Conservation (phyloP, 2,888 invertebrate genomes). For the Synergus itoensis region DNA sequence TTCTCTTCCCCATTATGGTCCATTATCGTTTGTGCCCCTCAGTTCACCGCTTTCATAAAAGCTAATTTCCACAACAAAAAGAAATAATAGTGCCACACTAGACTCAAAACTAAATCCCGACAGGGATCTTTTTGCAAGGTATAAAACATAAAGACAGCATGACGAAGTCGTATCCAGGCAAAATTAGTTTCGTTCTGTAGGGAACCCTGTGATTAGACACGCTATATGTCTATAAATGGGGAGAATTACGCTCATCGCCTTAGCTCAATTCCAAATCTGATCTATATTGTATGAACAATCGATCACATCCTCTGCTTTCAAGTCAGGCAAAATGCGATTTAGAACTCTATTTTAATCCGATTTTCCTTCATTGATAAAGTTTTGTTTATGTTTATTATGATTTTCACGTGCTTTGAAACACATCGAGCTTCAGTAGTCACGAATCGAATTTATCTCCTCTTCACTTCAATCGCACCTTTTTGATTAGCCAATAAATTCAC, state of each 20-base stretch:
- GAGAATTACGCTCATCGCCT: constrained; percentile 20
- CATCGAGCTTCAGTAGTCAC: no score
- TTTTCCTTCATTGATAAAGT: background rate
- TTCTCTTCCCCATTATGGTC: background rate
- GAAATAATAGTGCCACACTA: background rate
- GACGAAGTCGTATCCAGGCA: constrained; percentile 21
- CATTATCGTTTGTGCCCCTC: background rate
- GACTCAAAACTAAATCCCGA: constrained; percentile 23
- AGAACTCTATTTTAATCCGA: background rate
- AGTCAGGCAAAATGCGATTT: background rate
- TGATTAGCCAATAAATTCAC: no score
- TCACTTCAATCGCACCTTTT: no score
- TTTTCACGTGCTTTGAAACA: no score
- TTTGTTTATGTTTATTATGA: background rate
- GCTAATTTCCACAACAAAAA: background rate
- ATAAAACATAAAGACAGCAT: constrained; percentile 1
- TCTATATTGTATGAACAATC: constrained; percentile 48
- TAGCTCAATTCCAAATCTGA: constrained; percentile 45
- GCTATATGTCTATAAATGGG: constrained; percentile 16
- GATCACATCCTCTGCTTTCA: constrained; percentile 26
- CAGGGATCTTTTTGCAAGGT: background rate
- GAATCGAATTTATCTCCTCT: no score
- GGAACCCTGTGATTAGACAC: constrained; percentile 47
- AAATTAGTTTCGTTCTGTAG: constrained; percentile 54
- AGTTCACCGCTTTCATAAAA: background rate